A percentile compares a stretch with the other conserved stretches of the same genome.
phyloP scores from a whole-genome alignment of 2,888 invertebrate genomes.

The Flexamia atlantica region DNA sequence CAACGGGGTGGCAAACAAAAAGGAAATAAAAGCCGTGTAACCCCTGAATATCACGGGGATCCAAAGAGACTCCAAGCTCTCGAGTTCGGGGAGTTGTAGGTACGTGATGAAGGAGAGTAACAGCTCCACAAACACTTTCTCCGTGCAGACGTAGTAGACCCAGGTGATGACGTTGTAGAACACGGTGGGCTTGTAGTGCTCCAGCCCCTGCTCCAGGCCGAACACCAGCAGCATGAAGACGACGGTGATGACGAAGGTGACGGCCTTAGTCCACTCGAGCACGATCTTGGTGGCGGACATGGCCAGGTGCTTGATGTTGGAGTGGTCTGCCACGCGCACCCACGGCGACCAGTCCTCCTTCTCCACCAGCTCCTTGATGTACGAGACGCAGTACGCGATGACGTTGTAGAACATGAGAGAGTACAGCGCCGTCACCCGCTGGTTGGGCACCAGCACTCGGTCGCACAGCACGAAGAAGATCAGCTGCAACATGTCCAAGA shows the following conservation, averaged over 20 bases:
- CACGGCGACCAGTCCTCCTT: constrained; percentile 89
- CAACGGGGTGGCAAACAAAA: constrained; percentile 78
- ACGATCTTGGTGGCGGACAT: constrained; percentile 90
- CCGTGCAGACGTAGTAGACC: constrained; percentile 84
- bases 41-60: constrained; percentile 82
- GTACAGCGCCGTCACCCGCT: constrained; percentile 83
- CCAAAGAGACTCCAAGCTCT: constrained; percentile 85
- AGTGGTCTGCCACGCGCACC: constrained; percentile 85
- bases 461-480: constrained; percentile 87
- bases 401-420: constrained; percentile 91
- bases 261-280: constrained; percentile 89
- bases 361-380: constrained; percentile 84
- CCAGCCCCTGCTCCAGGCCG: constrained; percentile 85
- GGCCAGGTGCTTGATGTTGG: constrained; percentile 86
- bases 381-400: constrained; percentile 86
- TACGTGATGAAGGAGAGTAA: constrained; percentile 80
- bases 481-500: constrained; percentile 76
- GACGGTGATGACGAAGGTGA: constrained; percentile 87
- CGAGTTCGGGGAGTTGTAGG: constrained; percentile 80
- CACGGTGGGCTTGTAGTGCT: constrained; percentile 84
- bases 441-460: constrained; percentile 78
- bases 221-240: constrained; percentile 87
- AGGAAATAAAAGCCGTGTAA: constrained; percentile 79
- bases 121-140: constrained; percentile 83
- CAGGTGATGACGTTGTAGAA: constrained; percentile 83